These are phyloP conservation scores for Sebastes oblongus DNA, from an alignment of 2,797 vertebrate species.

Conservation along the genomic window DNA sequence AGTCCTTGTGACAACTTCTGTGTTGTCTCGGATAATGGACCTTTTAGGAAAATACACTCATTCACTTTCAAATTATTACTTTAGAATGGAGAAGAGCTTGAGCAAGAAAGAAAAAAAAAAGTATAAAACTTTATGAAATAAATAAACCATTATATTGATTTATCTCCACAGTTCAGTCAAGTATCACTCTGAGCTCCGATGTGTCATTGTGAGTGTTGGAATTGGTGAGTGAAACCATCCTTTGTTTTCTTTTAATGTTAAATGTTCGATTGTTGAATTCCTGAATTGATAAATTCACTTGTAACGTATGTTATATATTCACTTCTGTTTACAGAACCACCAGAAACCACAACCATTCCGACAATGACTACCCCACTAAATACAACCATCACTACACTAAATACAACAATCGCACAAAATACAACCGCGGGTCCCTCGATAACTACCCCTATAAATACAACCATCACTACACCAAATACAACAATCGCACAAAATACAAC, in stretches of 20 bases:
- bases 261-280: background rate
- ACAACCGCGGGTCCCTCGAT: background rate
- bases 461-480: too few relatives aligned
- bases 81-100: too few relatives aligned
- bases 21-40: too few relatives aligned
- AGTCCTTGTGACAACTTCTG: too few relatives aligned
- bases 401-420: background rate
- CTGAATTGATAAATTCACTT: background rate
- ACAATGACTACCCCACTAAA: background rate
- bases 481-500: too few relatives aligned
- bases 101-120: too few relatives aligned
- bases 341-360: background rate
- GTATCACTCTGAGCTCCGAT: conserved; percentile 36
- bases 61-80: too few relatives aligned
- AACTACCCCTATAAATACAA: background rate
- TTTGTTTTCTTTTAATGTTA: background rate
- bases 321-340: background rate
- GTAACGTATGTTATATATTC: background rate
- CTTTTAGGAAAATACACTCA: too few relatives aligned
- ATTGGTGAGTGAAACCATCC: background rate
- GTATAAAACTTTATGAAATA: too few relatives aligned
- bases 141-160: background rate
- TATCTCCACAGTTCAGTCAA: background rate
- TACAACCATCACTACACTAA: background rate
- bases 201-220: conserved; percentile 29